These are phyloP conservation scores for Spongilla lacustris DNA, from an alignment of 37 sponge, comb jelly and placozoan genomes.

Conservation along the genomic window DNA sequence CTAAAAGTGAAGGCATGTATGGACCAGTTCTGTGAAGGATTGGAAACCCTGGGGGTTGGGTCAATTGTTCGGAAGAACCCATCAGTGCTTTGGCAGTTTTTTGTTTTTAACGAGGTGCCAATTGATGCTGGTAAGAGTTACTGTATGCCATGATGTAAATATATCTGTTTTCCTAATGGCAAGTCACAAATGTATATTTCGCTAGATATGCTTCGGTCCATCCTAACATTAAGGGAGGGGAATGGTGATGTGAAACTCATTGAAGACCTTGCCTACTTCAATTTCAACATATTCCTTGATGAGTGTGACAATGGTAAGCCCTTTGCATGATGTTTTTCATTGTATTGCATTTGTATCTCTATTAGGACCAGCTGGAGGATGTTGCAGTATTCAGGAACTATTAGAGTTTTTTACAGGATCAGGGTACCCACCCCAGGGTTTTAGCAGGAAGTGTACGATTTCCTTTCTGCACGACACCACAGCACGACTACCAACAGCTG, in stretches of 20 bases:
- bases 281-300: constrained; percentile 25
- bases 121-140: constrained; percentile 7
- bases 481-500: constrained; percentile 4
- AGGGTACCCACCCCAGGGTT: too few relatives aligned
- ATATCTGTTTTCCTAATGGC: too few relatives aligned
- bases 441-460: too few relatives aligned
- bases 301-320: constrained; percentile 22
- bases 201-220: too few relatives aligned
- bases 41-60: constrained; percentile 10
- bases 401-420: too few relatives aligned
- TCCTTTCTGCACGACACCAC: neutral
- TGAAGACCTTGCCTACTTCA: constrained; percentile 22
- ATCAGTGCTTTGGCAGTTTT: neutral
- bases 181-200: too few relatives aligned
- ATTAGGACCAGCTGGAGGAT: too few relatives aligned
- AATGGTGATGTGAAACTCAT: neutral
- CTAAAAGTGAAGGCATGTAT: constrained; percentile 17
- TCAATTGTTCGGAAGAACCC: neutral
- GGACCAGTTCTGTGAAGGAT: constrained; percentile 27
- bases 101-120: neutral
- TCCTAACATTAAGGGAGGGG: too few relatives aligned
- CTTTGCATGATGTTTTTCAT: too few relatives aligned
- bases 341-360: too few relatives aligned
- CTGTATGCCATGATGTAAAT: too few relatives aligned
- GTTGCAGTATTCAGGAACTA: too few relatives aligned